Percentiles rank a stretch among this genome's conserved stretches.
Conservation (phyloP, 2,113 vertebrate genomes). For the Cyprinodon tularosa region DNA sequence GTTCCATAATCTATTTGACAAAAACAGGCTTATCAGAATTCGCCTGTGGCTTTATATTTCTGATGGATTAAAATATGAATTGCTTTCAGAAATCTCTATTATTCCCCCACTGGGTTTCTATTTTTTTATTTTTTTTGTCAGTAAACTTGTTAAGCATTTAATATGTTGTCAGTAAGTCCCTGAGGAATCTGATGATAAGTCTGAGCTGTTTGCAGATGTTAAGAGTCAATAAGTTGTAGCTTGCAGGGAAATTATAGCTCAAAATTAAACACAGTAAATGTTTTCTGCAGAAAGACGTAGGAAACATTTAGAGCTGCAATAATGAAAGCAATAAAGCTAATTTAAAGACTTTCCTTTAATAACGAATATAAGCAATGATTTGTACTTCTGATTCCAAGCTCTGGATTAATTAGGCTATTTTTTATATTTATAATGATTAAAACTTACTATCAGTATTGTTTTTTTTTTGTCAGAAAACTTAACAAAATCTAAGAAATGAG, state of each 20-base stretch:
- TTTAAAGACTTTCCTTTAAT: not conserved
- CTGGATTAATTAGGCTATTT: too few relatives aligned
- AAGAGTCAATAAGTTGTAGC: constrained; percentile 10
- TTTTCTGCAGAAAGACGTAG: not conserved
- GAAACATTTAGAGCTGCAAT: not conserved
- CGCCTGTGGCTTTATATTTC: not conserved
- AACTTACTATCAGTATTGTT: too few relatives aligned
- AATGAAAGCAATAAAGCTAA: not conserved
- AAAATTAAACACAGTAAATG: not conserved
- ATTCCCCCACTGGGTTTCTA: not conserved
- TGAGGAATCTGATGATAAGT: constrained; percentile 8
- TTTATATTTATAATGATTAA: too few relatives aligned
- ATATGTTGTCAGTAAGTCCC: constrained; percentile 5
- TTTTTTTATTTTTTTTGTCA: not conserved
- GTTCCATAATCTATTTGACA: not conserved
- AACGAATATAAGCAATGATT: not conserved
- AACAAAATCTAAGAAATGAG: too few relatives aligned
- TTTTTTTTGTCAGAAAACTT: too few relatives aligned
- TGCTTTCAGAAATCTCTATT: constrained; percentile 18
- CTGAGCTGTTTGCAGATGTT: constrained; percentile 8
- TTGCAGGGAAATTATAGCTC: not conserved
- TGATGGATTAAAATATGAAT: constrained; percentile 14
- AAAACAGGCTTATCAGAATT: constrained; percentile 1
- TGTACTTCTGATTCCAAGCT: too few relatives aligned
- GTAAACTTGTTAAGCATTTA: not conserved